Evolutionary conservation across 2,797 vertebrate species (phyloP), one percentile per base, ranked within the genome.

Genomic region (Sebastes variabilis): DNA sequence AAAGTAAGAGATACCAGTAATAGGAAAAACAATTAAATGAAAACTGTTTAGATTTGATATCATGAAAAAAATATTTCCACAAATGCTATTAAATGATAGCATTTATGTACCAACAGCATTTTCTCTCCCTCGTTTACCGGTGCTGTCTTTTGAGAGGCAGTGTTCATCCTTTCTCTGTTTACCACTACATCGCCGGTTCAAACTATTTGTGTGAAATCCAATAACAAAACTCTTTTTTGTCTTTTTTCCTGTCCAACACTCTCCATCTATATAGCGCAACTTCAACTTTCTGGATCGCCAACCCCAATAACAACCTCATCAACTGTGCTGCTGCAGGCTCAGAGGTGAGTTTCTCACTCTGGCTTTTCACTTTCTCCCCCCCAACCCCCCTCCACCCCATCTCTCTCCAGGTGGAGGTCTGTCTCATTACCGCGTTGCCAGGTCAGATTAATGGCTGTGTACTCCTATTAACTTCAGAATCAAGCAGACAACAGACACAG

Each of bases 211-310:
- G 30, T 62, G 62, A 67, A 78, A 75, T 72, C 66, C 66, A 77
- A 71, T 80, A 72, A 74, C 24, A 12, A 66, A 72, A 27, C 24
- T 13, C 8, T 71, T 38, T 34, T 52, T 10, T 75, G 29, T 16
- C 46, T 20, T 20, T 52, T 20, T 24, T 58, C 29, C n/a, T 75
- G 81, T 93, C 75, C 29, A 38, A 29, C 74, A 16, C 22, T 38
- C 36, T 56, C 36, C 5, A 25, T 73, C 60, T 77, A 82, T 46
- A 82, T 81, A 98, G 98, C 8, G 97, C 97, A 42, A 97, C 98
- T 86, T 98, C 98, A 85, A 98, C 96, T 3, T 99, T 98, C 94
- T 98, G 98, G 98, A 98, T 98, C 72, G 97, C 97, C 83, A 98
- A 99, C 89, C 98, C 97, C 83, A 99, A 98, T 95, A 99, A 99